Evolutionary conservation across 1,140 invertebrate species (phyloP), one percentile per base, ranked within the genome.

Genomic region (Lepidurus arcticus): DNA sequence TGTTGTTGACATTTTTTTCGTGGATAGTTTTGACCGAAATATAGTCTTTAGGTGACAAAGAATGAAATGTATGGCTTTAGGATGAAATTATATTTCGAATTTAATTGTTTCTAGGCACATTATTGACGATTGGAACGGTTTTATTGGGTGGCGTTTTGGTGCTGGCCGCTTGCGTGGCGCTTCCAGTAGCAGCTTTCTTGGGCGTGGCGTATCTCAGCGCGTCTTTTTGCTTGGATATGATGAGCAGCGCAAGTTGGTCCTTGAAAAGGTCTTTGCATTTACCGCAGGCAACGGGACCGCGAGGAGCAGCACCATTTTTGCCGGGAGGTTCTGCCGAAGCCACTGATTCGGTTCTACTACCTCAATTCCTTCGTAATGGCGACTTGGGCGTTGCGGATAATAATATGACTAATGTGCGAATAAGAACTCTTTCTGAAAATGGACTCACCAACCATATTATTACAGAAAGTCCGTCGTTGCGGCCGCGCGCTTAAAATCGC

Each of bases 161-260:
- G 24, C 21, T 76, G 34, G 75, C 75, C 0, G 75, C 75, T 45
- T 76, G 75, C 21, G 43, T 76, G 43, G 75, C 75, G 24, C 47
- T 76, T 76, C 75, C 75, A 34, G 75, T 76, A 5, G 75, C 75
- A 11, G 75, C 75, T n/a, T 76, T 76, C 44, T 21, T 76, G 11
- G 75, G 75, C 43, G 47, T 76, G 10, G 75, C 43, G 24, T 76
- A 76, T n/a, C 42, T 76, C 11, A 76, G 75, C 47, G 24, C 47
- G 42, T 76, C 75, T 7, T 76, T 76, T 42, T 34, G 24, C 75
- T 34, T 76, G 42, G 43, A 76, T 44, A 44, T 76, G 24, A 45
- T 45, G 43, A 42, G 34, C 26, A 45, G 43, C 9, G 43, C 47
- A 9, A 44, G 75, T 43, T 44, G 21, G 34, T 45, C 75, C 13